Evolutionary conservation across 2,888 invertebrate species (phyloP).

Genomic region (Apeira syringaria): DNA sequence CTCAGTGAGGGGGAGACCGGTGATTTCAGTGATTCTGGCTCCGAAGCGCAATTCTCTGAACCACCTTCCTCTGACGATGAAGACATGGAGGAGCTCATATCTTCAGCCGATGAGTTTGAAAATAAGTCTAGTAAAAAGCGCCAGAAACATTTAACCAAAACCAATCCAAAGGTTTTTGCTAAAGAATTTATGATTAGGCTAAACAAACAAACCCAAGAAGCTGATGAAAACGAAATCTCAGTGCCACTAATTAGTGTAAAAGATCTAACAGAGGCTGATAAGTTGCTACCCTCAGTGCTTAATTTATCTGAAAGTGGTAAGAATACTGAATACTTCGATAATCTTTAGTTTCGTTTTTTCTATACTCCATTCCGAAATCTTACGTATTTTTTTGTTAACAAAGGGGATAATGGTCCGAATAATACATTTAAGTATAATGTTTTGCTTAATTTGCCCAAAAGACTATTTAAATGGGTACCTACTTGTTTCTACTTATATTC

Average conservation of each 20-base stretch:
- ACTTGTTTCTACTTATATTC: too few species aligned
- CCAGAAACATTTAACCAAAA: slow-evolving; percentile 14
- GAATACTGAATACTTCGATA: too few species aligned
- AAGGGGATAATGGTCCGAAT: too few species aligned
- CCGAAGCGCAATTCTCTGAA: slow-evolving; percentile 70
- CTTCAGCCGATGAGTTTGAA: slow-evolving; percentile 61
- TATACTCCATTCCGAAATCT: too few species aligned
- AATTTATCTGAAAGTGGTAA: slow-evolving; percentile 80
- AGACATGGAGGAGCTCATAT: slow-evolving; percentile 39
- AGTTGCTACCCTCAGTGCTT: slow-evolving; percentile 67
- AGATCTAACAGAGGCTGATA: slow-evolving; percentile 73
- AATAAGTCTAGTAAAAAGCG: slow-evolving; percentile 33
- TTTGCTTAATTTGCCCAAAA: too few species aligned
- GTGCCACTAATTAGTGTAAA: slow-evolving; percentile 58
- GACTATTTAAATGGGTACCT: too few species aligned
- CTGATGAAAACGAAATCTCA: slow-evolving; percentile 39
- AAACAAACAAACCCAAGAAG: slow-evolving; percentile 44
- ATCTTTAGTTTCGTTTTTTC: too few species aligned
- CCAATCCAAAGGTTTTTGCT: slow-evolving; percentile 46
- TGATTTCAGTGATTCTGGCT: slow-evolving; percentile 79
- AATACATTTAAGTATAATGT: too few species aligned
- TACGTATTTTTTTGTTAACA: too few species aligned
- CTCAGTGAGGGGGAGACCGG: slow-evolving; percentile 61
- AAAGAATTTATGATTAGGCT: slow-evolving; percentile 58
- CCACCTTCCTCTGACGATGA: slow-evolving; percentile 49